Percentiles rank a stretch among this genome's conserved stretches.
phyloP scores from a whole-genome alignment of 1,140 invertebrate genomes.

The Spodoptera frugiperda region DNA sequence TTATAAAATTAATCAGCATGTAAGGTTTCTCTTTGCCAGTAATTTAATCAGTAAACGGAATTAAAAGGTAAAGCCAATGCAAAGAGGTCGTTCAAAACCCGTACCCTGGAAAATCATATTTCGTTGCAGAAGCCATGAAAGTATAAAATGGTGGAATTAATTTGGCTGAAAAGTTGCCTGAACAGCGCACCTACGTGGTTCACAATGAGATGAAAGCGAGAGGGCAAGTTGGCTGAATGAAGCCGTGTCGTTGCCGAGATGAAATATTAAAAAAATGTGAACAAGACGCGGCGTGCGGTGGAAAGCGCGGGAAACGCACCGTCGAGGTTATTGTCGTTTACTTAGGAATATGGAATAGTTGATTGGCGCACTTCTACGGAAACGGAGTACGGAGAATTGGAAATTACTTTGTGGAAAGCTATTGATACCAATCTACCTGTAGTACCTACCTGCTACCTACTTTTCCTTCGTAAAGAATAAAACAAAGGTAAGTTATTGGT shows the following conservation, averaged over 20 bases:
- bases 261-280: slow-evolving; percentile 80
- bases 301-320: slow-evolving; percentile 51
- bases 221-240: slow-evolving; percentile 76
- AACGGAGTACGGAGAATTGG: neutral
- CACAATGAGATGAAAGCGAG: slow-evolving; percentile 83
- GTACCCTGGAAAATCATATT: slow-evolving; percentile 75
- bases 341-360: slow-evolving; percentile 35
- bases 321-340: slow-evolving; percentile 26
- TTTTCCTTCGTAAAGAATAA: neutral
- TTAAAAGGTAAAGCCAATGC: slow-evolving; percentile 68
- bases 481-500: neutral
- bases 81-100: slow-evolving; percentile 72
- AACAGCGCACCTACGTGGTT: slow-evolving; percentile 46
- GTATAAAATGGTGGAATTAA: slow-evolving; percentile 78
- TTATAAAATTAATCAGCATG: slow-evolving; percentile 32
- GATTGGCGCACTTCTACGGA: neutral
- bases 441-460: neutral
- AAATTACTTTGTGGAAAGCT: neutral
- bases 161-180: slow-evolving; percentile 78
- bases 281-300: slow-evolving; percentile 59
- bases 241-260: slow-evolving; percentile 68
- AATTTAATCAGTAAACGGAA: slow-evolving; percentile 23
- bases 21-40: slow-evolving; percentile 21
- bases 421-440: neutral
- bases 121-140: slow-evolving; percentile 75